Evolutionary conservation across 2,888 invertebrate species (phyloP), one percentile per base, ranked within the genome.

Genomic region (Syrista parreyssii): DNA sequence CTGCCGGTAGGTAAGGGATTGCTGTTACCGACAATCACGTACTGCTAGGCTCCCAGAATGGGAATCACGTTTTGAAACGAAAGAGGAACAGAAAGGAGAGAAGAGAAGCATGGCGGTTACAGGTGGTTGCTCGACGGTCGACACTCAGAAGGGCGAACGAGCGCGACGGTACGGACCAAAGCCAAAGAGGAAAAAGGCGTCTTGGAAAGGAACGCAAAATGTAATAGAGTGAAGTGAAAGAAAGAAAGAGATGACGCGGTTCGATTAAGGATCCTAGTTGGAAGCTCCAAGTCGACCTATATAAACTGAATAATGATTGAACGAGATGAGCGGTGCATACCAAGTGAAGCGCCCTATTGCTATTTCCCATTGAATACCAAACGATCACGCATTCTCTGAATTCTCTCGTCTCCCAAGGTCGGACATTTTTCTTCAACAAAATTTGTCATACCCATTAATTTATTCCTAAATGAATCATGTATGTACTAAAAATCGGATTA

Each of bases 1-100:
- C 23, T 55, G 23, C 40, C 40, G 9, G 4, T 23, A 6, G 15
- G 6, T 55, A 15, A 23, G 23, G 23, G 40, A 55, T 55, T 23
- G 40, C 23, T 55, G 4, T 55, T 55, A 55, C 40, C 40, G 40
- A 55, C 40, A 23, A 15, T 55, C 40, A 55, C 1, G 40, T 23
- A 23, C 23, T 23, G 40, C 23, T 55, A 23, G 23, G 40, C 23
- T 23, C 23, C 40, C 40, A 78, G 74, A 76, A 55, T 9, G 40
- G 15, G 15, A 55, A 55, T 55, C 0, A 23, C 75, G 76, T 35
- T 82, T 82, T n/a, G 74, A 55, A 55, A 55, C 23, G 40, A 23
- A 55, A 55, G 40, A 55, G 40, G 23, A 55, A 55, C 23, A 9
- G 23, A 55, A 55, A 55, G 40, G 23, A 55, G 40, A 55, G 40